These are phyloP conservation scores for Morelia viridis DNA, from an alignment of 2,797 vertebrate genomes.

Conservation along the genomic window DNA sequence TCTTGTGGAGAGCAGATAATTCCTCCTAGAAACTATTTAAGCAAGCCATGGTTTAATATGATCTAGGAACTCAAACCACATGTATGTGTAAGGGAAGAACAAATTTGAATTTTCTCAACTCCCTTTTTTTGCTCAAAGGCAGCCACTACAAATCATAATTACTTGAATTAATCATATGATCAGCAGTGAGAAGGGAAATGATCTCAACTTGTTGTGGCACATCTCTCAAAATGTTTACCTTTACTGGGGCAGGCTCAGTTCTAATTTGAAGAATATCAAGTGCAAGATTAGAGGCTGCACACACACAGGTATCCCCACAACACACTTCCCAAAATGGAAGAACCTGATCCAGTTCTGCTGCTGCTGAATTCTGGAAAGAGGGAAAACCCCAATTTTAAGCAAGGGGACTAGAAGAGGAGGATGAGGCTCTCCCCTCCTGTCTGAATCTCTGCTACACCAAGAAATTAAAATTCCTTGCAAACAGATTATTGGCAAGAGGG, in stretches of 20 bases:
- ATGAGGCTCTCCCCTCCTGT: background rate
- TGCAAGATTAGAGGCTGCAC: conserved; percentile 12
- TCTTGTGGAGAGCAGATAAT: background rate
- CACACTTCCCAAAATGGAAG: background rate
- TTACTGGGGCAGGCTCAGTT: conserved; percentile 69
- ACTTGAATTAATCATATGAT: conserved; percentile 66
- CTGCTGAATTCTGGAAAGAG: background rate
- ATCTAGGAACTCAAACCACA: background rate
- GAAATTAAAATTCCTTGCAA: background rate
- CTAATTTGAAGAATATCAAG: conserved; percentile 62
- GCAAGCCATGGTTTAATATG: background rate
- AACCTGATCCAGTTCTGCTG: background rate
- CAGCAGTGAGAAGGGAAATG: conserved; percentile 63
- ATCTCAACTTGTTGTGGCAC: conserved; percentile 18
- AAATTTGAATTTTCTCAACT: background rate
- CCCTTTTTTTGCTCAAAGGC: background rate
- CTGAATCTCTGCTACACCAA: background rate
- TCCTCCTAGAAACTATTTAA: background rate
- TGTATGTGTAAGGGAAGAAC: background rate
- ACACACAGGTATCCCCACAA: background rate
- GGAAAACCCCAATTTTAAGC: background rate
- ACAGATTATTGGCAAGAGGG: background rate
- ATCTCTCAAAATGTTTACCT: conserved; percentile 73
- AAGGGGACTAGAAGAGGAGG: background rate
- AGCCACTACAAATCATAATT: conserved; percentile 52